Percentiles rank a stretch among this genome's conserved stretches.
phyloP scores from a whole-genome alignment of 2,113 vertebrate genomes.

The Tyto alba region DNA sequence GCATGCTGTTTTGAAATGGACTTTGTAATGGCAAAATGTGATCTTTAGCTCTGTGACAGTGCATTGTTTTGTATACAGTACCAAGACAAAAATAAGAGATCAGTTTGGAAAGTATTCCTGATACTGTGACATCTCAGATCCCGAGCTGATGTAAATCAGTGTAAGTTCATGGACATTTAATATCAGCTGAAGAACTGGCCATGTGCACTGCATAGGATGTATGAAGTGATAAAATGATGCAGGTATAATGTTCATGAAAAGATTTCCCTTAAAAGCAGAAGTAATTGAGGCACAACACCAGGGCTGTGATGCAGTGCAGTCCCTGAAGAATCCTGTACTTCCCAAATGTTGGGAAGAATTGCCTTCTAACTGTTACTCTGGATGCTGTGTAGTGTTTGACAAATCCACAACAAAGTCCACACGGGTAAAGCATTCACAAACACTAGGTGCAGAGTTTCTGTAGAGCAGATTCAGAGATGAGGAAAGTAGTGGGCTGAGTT shows the following conservation, averaged over 20 bases:
- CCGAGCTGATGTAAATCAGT: background rate
- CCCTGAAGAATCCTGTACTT: background rate
- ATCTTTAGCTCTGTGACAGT: background rate
- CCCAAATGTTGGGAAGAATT: background rate
- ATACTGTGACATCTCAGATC: background rate
- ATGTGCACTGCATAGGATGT: too few relatives aligned
- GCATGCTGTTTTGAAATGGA: background rate
- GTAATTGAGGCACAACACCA: background rate
- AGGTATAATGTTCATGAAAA: background rate
- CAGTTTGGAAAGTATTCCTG: background rate
- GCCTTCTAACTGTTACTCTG: background rate
- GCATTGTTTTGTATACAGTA: background rate
- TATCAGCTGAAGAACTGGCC: background rate
- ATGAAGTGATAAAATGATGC: background rate
- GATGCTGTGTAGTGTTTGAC: background rate
- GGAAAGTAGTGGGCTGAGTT: background rate
- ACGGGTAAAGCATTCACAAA: background rate
- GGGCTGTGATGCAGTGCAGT: background rate
- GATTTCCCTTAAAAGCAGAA: background rate
- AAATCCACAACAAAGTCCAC: background rate
- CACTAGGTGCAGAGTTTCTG: background rate
- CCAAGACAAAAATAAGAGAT: background rate
- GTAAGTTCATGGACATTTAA: background rate
- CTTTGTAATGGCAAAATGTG: background rate
- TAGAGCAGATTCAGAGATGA: background rate